Conservation (phyloP, 2,797 vertebrate genomes). For the Hapalemur alaotrensis region DNA sequence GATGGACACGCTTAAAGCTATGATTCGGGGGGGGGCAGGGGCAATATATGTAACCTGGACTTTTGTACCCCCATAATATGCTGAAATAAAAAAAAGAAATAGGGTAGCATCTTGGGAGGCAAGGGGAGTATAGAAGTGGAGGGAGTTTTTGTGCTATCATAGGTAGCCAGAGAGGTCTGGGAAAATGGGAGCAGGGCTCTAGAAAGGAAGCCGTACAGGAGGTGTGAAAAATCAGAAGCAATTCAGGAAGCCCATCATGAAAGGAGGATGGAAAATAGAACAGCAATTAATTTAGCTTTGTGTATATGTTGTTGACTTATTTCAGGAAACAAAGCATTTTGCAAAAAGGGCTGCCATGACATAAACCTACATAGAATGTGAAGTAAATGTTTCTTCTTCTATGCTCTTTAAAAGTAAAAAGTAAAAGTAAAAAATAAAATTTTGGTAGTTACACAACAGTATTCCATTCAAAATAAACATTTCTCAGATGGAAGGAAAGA, state of each 20-base stretch:
- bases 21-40: too few species aligned
- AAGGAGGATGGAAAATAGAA: not conserved
- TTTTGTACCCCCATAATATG: too few species aligned
- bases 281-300: not conserved
- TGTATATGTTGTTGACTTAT: not conserved
- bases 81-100: not conserved
- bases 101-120: not conserved
- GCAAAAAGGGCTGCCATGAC: not conserved
- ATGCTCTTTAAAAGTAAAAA: not conserved
- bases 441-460: not conserved
- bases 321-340: not conserved
- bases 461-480: not conserved
- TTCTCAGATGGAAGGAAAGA: not conserved
- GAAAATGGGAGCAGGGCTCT: not conserved
- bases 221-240: not conserved
- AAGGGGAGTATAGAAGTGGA: not conserved
- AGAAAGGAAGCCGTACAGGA: not conserved
- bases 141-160: not conserved
- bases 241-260: not conserved
- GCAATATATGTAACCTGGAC: too few species aligned
- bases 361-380: not conserved
- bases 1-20: too few species aligned
- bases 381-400: not conserved
- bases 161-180: not conserved
- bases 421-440: not conserved